Base-by-base conservation (phyloP, 2,797 vertebrate genomes). In the Morus bassanus region DNA sequence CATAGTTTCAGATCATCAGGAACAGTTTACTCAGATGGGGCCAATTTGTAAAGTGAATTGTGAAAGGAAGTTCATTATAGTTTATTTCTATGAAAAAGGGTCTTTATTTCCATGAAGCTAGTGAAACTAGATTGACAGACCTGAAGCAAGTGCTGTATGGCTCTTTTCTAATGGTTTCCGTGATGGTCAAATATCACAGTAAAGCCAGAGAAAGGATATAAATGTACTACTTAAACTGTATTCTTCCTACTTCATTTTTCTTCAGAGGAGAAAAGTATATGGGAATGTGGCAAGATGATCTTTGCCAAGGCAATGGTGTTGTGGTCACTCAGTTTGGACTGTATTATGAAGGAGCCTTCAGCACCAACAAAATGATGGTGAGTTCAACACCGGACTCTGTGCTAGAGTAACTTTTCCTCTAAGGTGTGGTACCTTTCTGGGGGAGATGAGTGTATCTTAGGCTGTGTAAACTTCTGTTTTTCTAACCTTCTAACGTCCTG, bases 291-390 rank as follows among this genome's bases (percentile, higher is more conserved):
- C 99, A 99, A 95, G 99, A 99, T 76, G 98, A 99, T 85, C 95
- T 97, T 78, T 98, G 99, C 48, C 99, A 99, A 91, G 99, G 99
- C 72, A 99, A 98, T 6, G 99, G 99, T 27, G 98, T 99, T 8
- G 99, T 99, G 35, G 99, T 99, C 87, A 99, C 99, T 31, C 99
- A 99, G 98, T 99, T 99, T 85, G 99, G 99, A 30, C 98, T 99
- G 11, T 99, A 99, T 94, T 99, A 99, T 6, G 99, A 99, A 97
- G 99, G 99, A 81, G 97, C 98, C 87, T 99, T 99, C 97, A 99
- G 98, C 96, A 98, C 98, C 85, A 99, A 99, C 93, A 99, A 99
- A 98, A 99, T 99, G 99, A 98, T 96, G 98, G 99, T 99, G 95
- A 99, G 99, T 98, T 61, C 39, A 31, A 19, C 72, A 8, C 10